Conservation (phyloP, 1,140 invertebrate genomes). For the Himalopsyche phryganea region DNA sequence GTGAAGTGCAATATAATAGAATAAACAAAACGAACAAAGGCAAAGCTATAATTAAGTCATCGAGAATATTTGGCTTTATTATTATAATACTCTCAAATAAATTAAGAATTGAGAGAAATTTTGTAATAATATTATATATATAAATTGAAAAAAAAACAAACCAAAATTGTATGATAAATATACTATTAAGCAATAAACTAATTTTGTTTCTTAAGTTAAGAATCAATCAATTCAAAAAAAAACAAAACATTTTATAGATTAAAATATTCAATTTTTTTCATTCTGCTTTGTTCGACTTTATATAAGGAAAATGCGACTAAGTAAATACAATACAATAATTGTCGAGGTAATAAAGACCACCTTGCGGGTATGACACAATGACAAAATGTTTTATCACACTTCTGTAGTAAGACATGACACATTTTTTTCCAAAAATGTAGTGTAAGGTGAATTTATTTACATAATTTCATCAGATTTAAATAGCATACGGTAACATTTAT, state of each 20-base stretch:
- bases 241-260: neutral
- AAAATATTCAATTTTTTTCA: neutral
- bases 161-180: too few relatives aligned
- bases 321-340: too few relatives aligned
- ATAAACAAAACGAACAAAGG: too few relatives aligned
- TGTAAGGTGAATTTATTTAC: too few relatives aligned
- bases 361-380: neutral
- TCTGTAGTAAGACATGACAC: neutral
- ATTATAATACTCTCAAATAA: too few relatives aligned
- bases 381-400: neutral
- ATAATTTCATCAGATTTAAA: too few relatives aligned
- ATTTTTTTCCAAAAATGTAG: too few relatives aligned
- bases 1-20: too few relatives aligned
- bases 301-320: neutral
- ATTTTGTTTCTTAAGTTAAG: slow-evolving; percentile 26
- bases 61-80: too few relatives aligned
- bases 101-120: neutral
- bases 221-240: slow-evolving; percentile 5
- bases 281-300: neutral
- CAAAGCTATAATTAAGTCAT: too few relatives aligned
- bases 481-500: too few relatives aligned
- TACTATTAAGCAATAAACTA: slow-evolving; percentile 28
- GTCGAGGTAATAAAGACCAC: too few relatives aligned
- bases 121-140: slow-evolving; percentile 2
- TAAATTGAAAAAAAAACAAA: neutral